Evolutionary conservation across 2,113 vertebrate genomes (phyloP), one percentile per base, ranked within the genome.

Genomic region (Crotalus helleri): DNA sequence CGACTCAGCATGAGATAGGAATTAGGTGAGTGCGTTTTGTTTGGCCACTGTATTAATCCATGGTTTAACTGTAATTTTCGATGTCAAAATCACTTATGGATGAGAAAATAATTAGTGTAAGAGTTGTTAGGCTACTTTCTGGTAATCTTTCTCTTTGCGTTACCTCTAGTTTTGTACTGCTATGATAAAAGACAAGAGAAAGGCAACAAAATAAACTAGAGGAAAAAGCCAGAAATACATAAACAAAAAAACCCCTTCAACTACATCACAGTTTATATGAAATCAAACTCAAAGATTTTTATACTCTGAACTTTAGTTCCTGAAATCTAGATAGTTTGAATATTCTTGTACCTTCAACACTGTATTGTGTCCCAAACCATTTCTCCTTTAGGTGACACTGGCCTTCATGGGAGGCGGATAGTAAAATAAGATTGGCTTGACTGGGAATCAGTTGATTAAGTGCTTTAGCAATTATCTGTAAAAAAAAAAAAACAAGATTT

Each of bases 291-390:
- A 39, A 57, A 26, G 3, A 1, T 17, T 74, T 46, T 33, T 61
- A 12, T 85, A 49, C 13, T 19, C 6, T 85, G 21, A 81, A 33
- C 12, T 7, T 59, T 90, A 24, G 5, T 61, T 39, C 29, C 74
- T 81, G 7, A 81, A 81, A 81, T 81, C 39, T 81, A 86, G 24
- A 6, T 91, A 0, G 0, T 69, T 0, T 58, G 3, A 46, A 87
- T 21, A 23, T 91, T 92, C 49, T 87, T 88, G 92, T 97, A 99
- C 99, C 99, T 98, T 99, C 98, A 95, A 98, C n/a, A 54, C 97
- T 98, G 97, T 99, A 99, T 53, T 98, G 98, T 0, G 99, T 99
- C 86, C 99, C 99, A 97, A 99, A 99, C 99, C 99, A 99, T 96
- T 98, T 98, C 97, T 99, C 99, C 94, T 97, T 98, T 29, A 98